Base-by-base conservation (phyloP, 1,140 invertebrate species). In the Leptopilina boulardi region DNA sequence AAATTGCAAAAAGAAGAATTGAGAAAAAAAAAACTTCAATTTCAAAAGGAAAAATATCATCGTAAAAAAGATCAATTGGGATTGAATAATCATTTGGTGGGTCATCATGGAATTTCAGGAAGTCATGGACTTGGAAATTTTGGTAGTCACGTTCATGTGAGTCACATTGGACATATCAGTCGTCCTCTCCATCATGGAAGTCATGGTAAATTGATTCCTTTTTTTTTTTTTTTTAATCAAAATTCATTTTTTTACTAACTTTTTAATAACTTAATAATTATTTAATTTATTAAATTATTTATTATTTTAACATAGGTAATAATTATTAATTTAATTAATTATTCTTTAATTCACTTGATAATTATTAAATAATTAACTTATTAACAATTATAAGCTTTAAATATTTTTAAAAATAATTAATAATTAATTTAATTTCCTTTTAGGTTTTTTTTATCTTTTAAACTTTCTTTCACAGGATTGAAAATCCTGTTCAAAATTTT, bases 71-170 rank as follows among this genome's bases (percentile, higher is more conserved):
- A 86, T 56, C 82, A 82, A 1, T 79, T 83, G 6, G 84, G 85
- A 19, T 79, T 87, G 42, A 84, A 86, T 38, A 66, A 82, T 30
- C 26, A 85, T 15, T 51, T 87, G 18, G 10, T 85, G 70, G 81
- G 82, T 26, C 76, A 85, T 66, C 79, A 82, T 9, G 82, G 82
- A 66, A n/a, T 66, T 23, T 56, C 71, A 18, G 70, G 18, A 19
- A 41, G 34, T 59, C 56, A 23, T 23, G 56, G 56, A 11, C 21
- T 23, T 11, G 56, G 56, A 23, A 59, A 26, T 59, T 23, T 79
- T 26, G 77, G 76, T 51, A 23, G 47, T 23, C 78, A 76, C n/a
- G 18, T 19, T 23, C 56, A 70, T 6, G 74, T 70, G 18, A 72
- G 80, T n/a, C 59, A 83, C 19, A 76, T 73, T n/a, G 59, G 72